Conservation (phyloP, 2,888 invertebrate species). For the Leucoma salicis region DNA sequence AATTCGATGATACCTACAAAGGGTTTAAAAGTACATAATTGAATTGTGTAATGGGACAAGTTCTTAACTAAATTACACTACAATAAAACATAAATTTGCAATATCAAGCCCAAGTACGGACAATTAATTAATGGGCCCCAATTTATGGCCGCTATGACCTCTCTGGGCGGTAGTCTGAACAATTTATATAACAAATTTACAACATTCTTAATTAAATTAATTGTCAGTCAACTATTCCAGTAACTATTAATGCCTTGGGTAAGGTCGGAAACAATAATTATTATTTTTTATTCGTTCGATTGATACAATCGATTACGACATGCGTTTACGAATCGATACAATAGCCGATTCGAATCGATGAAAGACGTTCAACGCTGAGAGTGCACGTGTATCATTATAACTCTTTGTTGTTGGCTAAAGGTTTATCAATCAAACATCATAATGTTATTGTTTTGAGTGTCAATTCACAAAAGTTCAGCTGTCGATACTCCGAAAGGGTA, state of each 20-base stretch:
- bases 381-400: constrained; percentile 40
- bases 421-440: constrained; percentile 33
- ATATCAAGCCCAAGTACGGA: not conserved
- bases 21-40: too few species aligned
- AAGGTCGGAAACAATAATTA: constrained; percentile 74
- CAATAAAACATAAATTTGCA: not conserved
- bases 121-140: constrained; percentile 12
- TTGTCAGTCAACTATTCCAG: constrained; percentile 56
- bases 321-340: constrained; percentile 62
- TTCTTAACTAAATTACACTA: not conserved
- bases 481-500: constrained; percentile 25
- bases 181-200: constrained; percentile 47
- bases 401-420: constrained; percentile 27
- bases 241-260: constrained; percentile 64
- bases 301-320: constrained; percentile 67
- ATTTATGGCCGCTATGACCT: constrained; percentile 36
- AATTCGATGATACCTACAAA: too few species aligned
- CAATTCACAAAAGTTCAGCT: constrained; percentile 15
- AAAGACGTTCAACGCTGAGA: constrained; percentile 51
- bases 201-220: constrained; percentile 66
- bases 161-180: constrained; percentile 38
- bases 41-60: too few species aligned
- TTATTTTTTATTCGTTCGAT: constrained; percentile 45
- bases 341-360: constrained; percentile 64
- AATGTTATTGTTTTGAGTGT: constrained; percentile 30